A percentile compares a stretch with the other conserved stretches of the same genome.
These are phyloP conservation scores for Origma solitaria DNA, from an alignment of 2,113 vertebrate species.

Conservation along the genomic window DNA sequence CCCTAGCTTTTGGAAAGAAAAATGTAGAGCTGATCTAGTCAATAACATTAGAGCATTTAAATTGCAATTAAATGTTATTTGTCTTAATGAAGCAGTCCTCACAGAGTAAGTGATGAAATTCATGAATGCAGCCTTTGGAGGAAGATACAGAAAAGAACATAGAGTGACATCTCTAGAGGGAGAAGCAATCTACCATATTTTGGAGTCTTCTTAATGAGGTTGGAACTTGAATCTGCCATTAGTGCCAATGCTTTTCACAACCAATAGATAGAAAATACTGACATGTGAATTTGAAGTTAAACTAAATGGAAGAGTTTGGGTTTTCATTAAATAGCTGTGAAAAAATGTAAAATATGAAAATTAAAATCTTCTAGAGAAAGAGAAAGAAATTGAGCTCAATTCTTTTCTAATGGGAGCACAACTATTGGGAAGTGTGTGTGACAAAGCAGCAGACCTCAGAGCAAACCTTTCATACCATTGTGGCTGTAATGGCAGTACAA, in stretches of 20 bases:
- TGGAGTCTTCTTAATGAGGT: neutral
- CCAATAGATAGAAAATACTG: neutral
- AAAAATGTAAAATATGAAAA: neutral
- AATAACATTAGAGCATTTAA: neutral
- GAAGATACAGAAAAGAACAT: neutral
- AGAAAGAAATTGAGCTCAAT: neutral
- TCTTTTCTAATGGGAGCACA: neutral
- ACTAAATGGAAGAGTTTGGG: neutral
- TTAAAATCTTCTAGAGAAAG: neutral
- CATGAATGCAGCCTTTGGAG: neutral
- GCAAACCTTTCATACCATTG: neutral
- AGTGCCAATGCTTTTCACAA: neutral
- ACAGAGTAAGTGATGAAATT: neutral
- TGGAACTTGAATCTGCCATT: neutral
- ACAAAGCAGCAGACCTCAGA: neutral
- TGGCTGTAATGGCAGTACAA: neutral
- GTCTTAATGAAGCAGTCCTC: neutral
- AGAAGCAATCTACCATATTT: neutral
- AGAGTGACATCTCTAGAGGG: neutral
- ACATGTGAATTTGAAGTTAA: neutral
- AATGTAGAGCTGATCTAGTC: neutral
- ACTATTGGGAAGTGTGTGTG: neutral
- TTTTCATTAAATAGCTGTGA: neutral
- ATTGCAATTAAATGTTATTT: neutral
- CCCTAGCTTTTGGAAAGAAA: neutral